Base-by-base conservation (phyloP, 2,113 vertebrate genomes). In the Prietella phreatophila region DNA sequence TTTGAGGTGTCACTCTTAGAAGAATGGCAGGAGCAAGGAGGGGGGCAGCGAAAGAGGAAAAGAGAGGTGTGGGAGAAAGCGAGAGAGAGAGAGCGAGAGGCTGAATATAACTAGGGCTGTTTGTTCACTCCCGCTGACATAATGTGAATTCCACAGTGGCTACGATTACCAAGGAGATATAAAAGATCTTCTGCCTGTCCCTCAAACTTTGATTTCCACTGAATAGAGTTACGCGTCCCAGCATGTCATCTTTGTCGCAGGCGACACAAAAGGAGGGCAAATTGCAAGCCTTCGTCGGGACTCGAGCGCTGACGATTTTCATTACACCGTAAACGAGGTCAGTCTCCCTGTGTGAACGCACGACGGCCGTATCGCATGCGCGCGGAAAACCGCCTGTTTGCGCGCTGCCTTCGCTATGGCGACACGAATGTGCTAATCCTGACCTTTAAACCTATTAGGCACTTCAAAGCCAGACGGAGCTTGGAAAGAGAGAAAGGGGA, bases 151-250 rank as follows among this genome's bases (percentile, higher is more conserved):
- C 91, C 83, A 82, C 42, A 9, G 73, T 76, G 82, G 75, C 67
- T 76, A 7, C 25, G 79, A 87, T 89, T 86, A 91, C 86, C 82
- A 85, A 50, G 78, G 85, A 88, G 82, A 91, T 82, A 85, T 67
- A 84, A 90, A 85, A 87, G 85, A 90, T 86, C 84, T 86, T 89
- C 90, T 86, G 85, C 89, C 81, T 81, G 86, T 63, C 85, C 87
- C 87, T 83, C 55, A 86, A 88, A 88, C 91, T 87, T 88, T 90
- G 89, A 91, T 91, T 91, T 89, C 61, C 79, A 65, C n/a, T 86
- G 83, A 89, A 90, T 76, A 84, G 86, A 90, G 90, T 91, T 90
- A 89, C 79, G 86, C 71, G 58, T 86, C 71, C 50, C 83, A 75
- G 84, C 86, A 50, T 89, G 89, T 78, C 82, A 73, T 83, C 90